These are phyloP conservation scores for Zosterops lateralis DNA, from an alignment of 2,113 vertebrate species.

Conservation along the genomic window DNA sequence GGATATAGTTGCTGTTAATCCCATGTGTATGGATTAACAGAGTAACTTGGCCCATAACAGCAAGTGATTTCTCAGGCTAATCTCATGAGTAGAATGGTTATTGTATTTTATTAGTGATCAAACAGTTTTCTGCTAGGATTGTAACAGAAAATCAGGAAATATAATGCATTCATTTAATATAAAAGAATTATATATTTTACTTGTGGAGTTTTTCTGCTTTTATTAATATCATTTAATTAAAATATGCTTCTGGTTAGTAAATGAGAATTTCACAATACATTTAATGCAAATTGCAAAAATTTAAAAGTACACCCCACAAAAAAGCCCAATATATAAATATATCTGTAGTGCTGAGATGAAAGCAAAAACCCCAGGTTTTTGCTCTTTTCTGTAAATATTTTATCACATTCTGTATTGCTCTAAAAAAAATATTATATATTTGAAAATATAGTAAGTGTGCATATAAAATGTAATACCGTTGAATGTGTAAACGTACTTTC, in stretches of 20 bases:
- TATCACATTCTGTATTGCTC: neutral
- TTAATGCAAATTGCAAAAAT: neutral
- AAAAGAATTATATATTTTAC: neutral
- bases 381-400: neutral
- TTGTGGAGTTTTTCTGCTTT: neutral
- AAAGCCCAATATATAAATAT: neutral
- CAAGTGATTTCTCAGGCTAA: conserved; percentile 15
- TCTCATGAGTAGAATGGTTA: conserved; percentile 24
- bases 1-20: conserved; percentile 24
- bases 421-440: neutral
- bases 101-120: conserved; percentile 37
- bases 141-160: neutral
- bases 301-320: no score
- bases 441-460: neutral
- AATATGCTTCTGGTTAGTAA: neutral
- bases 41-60: neutral
- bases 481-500: neutral
- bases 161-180: neutral
- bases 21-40: conserved; percentile 7
- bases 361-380: neutral
- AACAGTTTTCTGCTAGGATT: neutral
- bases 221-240: neutral
- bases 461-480: neutral
- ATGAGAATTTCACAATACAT: neutral
- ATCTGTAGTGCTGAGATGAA: neutral